A percentile compares a stretch with the other conserved stretches of the same genome.
phyloP scores from a whole-genome alignment of 92 coral and sea anemone genomes.

The Phenganax subtilis region DNA sequence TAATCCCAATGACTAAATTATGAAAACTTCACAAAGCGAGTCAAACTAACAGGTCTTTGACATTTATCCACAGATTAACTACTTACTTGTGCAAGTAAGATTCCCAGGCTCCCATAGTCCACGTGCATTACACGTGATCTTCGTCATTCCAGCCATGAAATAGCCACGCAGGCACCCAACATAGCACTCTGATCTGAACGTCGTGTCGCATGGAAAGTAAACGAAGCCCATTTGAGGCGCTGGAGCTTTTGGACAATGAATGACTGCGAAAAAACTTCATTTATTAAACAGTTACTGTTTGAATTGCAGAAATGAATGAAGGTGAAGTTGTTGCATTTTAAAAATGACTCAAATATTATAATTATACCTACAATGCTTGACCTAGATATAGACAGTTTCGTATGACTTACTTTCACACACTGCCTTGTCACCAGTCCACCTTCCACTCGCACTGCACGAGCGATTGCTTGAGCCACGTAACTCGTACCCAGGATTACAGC shows the following conservation, averaged over 20 bases:
- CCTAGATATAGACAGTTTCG: too few relatives aligned
- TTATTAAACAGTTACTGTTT: background rate
- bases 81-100: constrained; percentile 54
- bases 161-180: constrained; percentile 64
- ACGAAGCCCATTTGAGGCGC: constrained; percentile 65
- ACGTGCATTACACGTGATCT: constrained; percentile 47
- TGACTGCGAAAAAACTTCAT: constrained; percentile 17
- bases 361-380: too few relatives aligned
- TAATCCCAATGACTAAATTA: background rate
- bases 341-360: background rate
- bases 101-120: constrained; percentile 55
- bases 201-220: constrained; percentile 57
- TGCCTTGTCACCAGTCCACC: constrained; percentile 57
- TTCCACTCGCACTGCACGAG: constrained; percentile 46
- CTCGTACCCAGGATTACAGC: constrained; percentile 63
- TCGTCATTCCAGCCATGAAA: constrained; percentile 48
- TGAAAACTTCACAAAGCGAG: background rate
- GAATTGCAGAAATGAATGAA: background rate
- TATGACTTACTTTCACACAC: constrained; percentile 45
- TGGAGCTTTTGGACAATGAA: constrained; percentile 46
- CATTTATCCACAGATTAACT: background rate
- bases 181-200: constrained; percentile 56
- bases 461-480: constrained; percentile 59
- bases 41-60: background rate
- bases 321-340: background rate